Conservation (phyloP, 2,797 vertebrate species). For the Lagodon rhomboides region DNA sequence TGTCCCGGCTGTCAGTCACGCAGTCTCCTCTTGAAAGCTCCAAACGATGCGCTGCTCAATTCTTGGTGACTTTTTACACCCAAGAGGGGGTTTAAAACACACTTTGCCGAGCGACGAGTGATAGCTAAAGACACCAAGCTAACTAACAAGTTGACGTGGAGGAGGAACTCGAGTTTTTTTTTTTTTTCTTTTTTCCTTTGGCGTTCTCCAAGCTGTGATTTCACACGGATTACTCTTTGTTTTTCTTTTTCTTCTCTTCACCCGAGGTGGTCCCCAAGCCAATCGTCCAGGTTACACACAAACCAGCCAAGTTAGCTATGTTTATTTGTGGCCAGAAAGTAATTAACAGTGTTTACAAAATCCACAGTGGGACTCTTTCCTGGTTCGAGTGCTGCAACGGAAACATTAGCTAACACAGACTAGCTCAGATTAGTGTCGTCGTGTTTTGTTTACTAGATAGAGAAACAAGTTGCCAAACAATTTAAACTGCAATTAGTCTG, state of each 20-base stretch:
- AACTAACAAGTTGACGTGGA: slow-evolving; percentile 80
- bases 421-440: slow-evolving; percentile 60
- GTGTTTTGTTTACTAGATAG: slow-evolving; percentile 59
- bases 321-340: slow-evolving; percentile 79
- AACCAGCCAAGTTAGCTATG: slow-evolving; percentile 78
- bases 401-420: slow-evolving; percentile 87
- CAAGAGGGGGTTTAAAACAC: slow-evolving; percentile 23
- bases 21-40: background rate
- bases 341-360: slow-evolving; percentile 75
- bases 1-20: slow-evolving; percentile 54
- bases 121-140: slow-evolving; percentile 38
- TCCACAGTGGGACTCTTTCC: slow-evolving; percentile 79
- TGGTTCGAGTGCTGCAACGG: slow-evolving; percentile 78
- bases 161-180: slow-evolving; percentile 60
- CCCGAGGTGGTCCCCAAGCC: background rate
- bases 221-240: slow-evolving; percentile 53
- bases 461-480: slow-evolving; percentile 47
- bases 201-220: slow-evolving; percentile 50
- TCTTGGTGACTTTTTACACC: slow-evolving; percentile 50
- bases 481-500: background rate
- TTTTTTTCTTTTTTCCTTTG: background rate
- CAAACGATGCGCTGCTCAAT: slow-evolving; percentile 52
- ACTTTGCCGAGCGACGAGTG: slow-evolving; percentile 37
- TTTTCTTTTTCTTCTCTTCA: background rate
- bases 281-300: slow-evolving; percentile 33